Base-by-base conservation (phyloP, 2,888 invertebrate genomes). In the Tenthredo scrophulariae region DNA sequence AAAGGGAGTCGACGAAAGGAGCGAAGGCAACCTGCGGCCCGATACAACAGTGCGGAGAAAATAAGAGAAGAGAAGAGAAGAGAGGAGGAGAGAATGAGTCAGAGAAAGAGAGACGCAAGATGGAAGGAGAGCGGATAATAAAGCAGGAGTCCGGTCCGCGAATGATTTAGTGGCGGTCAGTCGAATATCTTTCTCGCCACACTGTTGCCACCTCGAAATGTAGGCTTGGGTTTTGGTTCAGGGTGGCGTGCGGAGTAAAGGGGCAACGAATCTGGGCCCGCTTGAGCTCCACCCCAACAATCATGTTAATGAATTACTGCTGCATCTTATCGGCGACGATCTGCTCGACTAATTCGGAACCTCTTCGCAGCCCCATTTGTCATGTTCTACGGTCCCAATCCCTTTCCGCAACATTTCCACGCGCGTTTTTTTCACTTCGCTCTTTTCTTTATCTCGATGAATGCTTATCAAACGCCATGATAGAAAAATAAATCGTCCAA, bases 151-250 rank as follows among this genome's bases (percentile, higher is more conserved):
- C 91, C 88, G 86, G 46, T 83, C 88, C 88, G 88, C 89, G 89
- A 91, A 92, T 92, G 92, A 92, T 92, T 92, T 92, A 92, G 90
- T 89, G 89, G 88, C 90, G 89, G 89, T 88, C 88, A 89, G 88
- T 90, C 89, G 90, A 92, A 92, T 91, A 92, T 91, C 91, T 91
- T 92, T 91, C 91, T 91, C 90, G 91, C 90, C 91, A 92, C 91
- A 90, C 90, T 90, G 91, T 91, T 91, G 90, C 92, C 91, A 91
- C 90, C 91, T 91, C 89, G 88, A 67, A 29, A 43, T n/a, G 54
- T 50, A 77, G 77, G 80, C 80, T 62, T 50, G 50, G 50, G 77
- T 33, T 50, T 54, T 29, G 29, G 77, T 77, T 77, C 77, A 33
- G 77, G 77, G 77, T 62, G 79, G 79, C 58, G n/a, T 18, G 67